These are phyloP conservation scores for Clarias magur DNA, from an alignment of 2,113 vertebrate genomes.

Conservation along the genomic window DNA sequence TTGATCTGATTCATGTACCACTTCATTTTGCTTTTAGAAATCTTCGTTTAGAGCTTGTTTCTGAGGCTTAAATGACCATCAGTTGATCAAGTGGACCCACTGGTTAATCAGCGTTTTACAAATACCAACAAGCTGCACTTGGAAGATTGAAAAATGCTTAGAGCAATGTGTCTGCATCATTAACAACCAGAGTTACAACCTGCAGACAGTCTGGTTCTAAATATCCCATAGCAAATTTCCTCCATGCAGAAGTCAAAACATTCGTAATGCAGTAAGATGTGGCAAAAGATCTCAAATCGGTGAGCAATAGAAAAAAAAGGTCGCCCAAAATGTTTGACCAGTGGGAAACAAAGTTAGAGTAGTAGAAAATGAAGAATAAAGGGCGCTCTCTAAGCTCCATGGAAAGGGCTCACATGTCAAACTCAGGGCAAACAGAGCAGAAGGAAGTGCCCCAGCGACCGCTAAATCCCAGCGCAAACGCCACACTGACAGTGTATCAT, in stretches of 20 bases:
- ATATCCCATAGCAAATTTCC: slow-evolving; percentile 62
- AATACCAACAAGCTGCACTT: neutral
- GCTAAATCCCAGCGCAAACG: slow-evolving; percentile 60
- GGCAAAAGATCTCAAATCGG: neutral
- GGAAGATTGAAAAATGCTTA: neutral
- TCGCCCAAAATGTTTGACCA: neutral
- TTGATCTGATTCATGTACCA: neutral
- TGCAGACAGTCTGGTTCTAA: slow-evolving; percentile 64
- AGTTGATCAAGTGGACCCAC: slow-evolving; percentile 17
- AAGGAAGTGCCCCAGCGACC: slow-evolving; percentile 43
- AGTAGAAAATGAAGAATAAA: slow-evolving; percentile 31
- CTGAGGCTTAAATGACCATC: neutral
- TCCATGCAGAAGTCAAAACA: slow-evolving; percentile 30
- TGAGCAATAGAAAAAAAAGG: neutral
- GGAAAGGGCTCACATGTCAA: slow-evolving; percentile 18
- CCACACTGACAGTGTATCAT: slow-evolving; percentile 58
- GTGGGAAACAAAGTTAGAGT: neutral
- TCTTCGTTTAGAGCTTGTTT: neutral
- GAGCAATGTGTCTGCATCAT: slow-evolving; percentile 70
- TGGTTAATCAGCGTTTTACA: neutral
- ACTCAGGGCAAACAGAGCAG: slow-evolving; percentile 15
- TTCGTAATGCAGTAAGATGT: neutral
- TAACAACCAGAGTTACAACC: slow-evolving; percentile 72
- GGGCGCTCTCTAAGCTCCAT: neutral
- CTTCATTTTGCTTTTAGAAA: slow-evolving; percentile 2